Conservation (phyloP, 1,140 invertebrate genomes). For the Sycobia sp. region DNA sequence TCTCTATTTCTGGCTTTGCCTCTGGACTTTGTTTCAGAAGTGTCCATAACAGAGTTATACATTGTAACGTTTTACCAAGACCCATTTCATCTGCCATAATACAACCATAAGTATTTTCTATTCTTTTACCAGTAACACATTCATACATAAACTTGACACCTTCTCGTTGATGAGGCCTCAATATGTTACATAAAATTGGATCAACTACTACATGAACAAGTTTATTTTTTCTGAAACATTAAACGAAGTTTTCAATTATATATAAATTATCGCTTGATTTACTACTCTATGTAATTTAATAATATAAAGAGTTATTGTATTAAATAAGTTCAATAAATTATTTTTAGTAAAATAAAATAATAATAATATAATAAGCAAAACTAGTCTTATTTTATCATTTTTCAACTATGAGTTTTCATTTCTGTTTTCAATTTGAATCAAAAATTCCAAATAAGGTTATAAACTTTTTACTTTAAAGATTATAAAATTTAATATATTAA, state of each 20-base stretch:
- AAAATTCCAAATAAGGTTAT: too few species aligned
- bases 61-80: slow-evolving; percentile 95
- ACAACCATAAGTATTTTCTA: slow-evolving; percentile 88
- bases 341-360: not conserved
- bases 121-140: slow-evolving; percentile 92
- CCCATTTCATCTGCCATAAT: slow-evolving; percentile 99
- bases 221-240: slow-evolving; percentile 47
- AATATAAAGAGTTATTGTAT: too few species aligned
- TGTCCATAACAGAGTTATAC: slow-evolving; percentile 96
- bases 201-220: slow-evolving; percentile 73
- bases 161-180: slow-evolving; percentile 97
- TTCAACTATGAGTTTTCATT: too few species aligned
- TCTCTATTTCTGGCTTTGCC: slow-evolving; percentile 84
- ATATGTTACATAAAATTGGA: slow-evolving; percentile 85
- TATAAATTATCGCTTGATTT: too few species aligned
- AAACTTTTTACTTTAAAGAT: too few species aligned
- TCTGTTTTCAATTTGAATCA: too few species aligned
- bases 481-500: too few species aligned
- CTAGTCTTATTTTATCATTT: too few species aligned
- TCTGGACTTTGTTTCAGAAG: slow-evolving; percentile 84
- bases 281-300: too few species aligned
- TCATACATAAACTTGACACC: slow-evolving; percentile 99
- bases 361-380: not conserved
- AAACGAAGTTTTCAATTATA: slow-evolving; percentile 17
- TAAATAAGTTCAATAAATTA: too few species aligned